These are phyloP conservation scores for Arge pagana DNA, from an alignment of 2,888 invertebrate species.

Conservation along the genomic window DNA sequence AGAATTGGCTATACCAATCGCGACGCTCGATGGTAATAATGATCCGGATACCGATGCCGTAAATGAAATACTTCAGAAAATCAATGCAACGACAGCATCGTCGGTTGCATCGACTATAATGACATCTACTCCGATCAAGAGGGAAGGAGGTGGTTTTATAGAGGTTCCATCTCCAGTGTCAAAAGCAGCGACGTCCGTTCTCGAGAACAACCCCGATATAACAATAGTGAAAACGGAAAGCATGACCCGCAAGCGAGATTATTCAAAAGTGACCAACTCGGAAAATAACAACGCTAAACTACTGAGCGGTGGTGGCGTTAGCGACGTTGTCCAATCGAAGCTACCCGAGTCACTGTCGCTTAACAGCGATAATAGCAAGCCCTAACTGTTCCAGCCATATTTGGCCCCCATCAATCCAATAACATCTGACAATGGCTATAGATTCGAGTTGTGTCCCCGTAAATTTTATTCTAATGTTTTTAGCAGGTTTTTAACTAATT, in stretches of 20 bases:
- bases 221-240: slow-evolving; percentile 66
- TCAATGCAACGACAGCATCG: slow-evolving; percentile 46
- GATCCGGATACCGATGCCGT: slow-evolving; percentile 57
- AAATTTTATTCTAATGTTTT: slow-evolving; percentile 54
- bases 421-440: slow-evolving; percentile 33
- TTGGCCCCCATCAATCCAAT: slow-evolving; percentile 47
- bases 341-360: slow-evolving; percentile 49
- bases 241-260: slow-evolving; percentile 54
- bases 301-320: slow-evolving; percentile 55
- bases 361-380: slow-evolving; percentile 56
- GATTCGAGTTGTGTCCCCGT: slow-evolving; percentile 46
- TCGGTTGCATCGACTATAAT: slow-evolving; percentile 40
- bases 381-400: slow-evolving; percentile 58
- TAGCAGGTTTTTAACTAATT: slow-evolving; percentile 54
- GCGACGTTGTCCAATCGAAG: slow-evolving; percentile 47
- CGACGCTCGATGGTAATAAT: slow-evolving; percentile 52
- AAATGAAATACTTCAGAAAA: slow-evolving; percentile 59
- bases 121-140: slow-evolving; percentile 55
- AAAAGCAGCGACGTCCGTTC: slow-evolving; percentile 54
- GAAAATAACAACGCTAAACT: slow-evolving; percentile 56
- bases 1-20: slow-evolving; percentile 51
- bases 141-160: slow-evolving; percentile 55
- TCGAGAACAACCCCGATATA: slow-evolving; percentile 65
- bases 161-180: slow-evolving; percentile 49
- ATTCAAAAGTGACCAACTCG: slow-evolving; percentile 55